Conservation (phyloP, 1,140 invertebrate genomes). For the Papilio dardanus region DNA sequence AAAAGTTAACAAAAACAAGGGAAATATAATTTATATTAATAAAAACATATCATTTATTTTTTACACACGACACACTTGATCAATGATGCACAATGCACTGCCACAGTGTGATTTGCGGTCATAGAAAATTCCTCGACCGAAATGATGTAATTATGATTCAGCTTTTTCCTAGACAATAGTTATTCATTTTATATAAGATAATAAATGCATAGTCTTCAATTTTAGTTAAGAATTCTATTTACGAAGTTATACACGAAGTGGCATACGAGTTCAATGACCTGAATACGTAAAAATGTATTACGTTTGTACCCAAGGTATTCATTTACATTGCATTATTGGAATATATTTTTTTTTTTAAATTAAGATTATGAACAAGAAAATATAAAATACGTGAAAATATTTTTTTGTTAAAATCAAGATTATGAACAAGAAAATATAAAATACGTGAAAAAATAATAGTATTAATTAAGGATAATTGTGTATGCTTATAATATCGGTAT, state of each 20-base stretch:
- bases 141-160: neutral
- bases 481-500: too few species aligned
- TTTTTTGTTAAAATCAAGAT: too few species aligned
- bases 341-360: too few species aligned
- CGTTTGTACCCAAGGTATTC: neutral
- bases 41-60: neutral
- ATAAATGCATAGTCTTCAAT: neutral
- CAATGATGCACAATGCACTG: neutral
- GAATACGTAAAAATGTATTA: neutral
- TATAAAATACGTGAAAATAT: too few species aligned
- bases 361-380: too few species aligned
- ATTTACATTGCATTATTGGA: neutral
- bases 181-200: constrained; percentile 12
- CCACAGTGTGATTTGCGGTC: neutral
- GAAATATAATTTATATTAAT: neutral
- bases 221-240: neutral
- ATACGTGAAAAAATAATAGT: too few species aligned
- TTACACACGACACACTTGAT: neutral
- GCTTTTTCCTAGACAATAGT: neutral
- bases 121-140: neutral
- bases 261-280: neutral
- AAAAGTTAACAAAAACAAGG: neutral
- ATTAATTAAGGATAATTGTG: too few species aligned
- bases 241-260: neutral
- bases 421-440: too few species aligned